phyloP scores from a whole-genome alignment of 2,113 vertebrate genomes.

The Donacobius atricapilla region DNA sequence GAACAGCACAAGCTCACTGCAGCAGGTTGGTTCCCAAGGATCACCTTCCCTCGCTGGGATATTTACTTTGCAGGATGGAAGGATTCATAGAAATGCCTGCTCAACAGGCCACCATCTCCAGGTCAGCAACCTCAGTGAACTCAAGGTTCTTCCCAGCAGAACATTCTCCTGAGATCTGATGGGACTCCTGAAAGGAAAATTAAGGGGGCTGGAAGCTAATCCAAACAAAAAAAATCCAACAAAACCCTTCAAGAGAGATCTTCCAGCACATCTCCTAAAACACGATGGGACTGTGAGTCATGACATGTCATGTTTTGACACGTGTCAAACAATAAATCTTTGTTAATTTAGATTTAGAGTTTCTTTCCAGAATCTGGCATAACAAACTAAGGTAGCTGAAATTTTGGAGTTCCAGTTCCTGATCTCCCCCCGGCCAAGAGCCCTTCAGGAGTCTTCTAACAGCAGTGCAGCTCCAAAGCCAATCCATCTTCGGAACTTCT shows the following conservation, averaged over 20 bases:
- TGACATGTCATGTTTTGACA: too few species aligned
- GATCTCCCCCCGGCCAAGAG: background rate
- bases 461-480: background rate
- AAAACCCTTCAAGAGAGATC: background rate
- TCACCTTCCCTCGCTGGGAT: background rate
- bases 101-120: background rate
- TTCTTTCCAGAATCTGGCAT: background rate
- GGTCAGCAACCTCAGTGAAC: background rate
- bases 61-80: background rate
- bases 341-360: background rate
- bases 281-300: background rate
- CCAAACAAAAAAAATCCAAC: background rate
- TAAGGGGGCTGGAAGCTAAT: background rate
- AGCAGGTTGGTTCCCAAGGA: slow-evolving; percentile 18
- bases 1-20: slow-evolving; percentile 27
- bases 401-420: background rate
- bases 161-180: background rate
- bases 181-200: background rate
- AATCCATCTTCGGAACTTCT: background rate
- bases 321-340: too few species aligned
- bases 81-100: background rate
- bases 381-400: background rate
- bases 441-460: background rate
- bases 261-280: background rate
- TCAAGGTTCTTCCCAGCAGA: background rate